These are phyloP conservation scores for Palaemon carinicauda DNA, from an alignment of 1,140 invertebrate genomes.

Conservation along the genomic window DNA sequence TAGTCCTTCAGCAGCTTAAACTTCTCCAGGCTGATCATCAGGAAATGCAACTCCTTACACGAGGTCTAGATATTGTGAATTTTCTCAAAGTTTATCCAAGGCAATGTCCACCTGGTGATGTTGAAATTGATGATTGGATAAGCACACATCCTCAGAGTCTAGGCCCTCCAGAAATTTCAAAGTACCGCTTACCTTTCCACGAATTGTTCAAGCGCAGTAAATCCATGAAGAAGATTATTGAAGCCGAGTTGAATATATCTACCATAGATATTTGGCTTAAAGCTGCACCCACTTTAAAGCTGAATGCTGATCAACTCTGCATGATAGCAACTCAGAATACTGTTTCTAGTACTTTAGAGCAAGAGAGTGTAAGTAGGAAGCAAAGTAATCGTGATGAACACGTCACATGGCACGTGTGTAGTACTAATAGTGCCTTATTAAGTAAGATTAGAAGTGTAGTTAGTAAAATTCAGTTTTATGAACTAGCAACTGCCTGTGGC, in stretches of 20 bases:
- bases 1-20: slow-evolving; percentile 29
- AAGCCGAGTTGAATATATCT: slow-evolving; percentile 44
- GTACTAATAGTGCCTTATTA: slow-evolving; percentile 40
- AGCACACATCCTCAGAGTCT: slow-evolving; percentile 30
- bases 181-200: slow-evolving; percentile 53
- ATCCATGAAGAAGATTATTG: slow-evolving; percentile 42
- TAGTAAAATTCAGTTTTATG: slow-evolving; percentile 37
- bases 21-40: slow-evolving; percentile 11
- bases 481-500: slow-evolving; percentile 51
- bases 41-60: not conserved
- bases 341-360: slow-evolving; percentile 33
- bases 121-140: slow-evolving; percentile 55
- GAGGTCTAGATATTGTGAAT: slow-evolving; percentile 51
- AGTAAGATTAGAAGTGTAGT: slow-evolving; percentile 22
- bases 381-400: not conserved
- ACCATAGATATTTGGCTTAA: slow-evolving; percentile 53
- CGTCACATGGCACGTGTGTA: slow-evolving; percentile 43
- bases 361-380: not conserved
- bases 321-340: slow-evolving; percentile 53
- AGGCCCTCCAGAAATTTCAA: slow-evolving; percentile 30
- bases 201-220: slow-evolving; percentile 37
- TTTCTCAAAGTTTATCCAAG: slow-evolving; percentile 52
- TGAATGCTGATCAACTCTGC: slow-evolving; percentile 48
- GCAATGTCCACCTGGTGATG: slow-evolving; percentile 8
- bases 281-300: slow-evolving; percentile 38